Conservation (phyloP, 2,797 vertebrate species). For the Fratercula arctica region DNA sequence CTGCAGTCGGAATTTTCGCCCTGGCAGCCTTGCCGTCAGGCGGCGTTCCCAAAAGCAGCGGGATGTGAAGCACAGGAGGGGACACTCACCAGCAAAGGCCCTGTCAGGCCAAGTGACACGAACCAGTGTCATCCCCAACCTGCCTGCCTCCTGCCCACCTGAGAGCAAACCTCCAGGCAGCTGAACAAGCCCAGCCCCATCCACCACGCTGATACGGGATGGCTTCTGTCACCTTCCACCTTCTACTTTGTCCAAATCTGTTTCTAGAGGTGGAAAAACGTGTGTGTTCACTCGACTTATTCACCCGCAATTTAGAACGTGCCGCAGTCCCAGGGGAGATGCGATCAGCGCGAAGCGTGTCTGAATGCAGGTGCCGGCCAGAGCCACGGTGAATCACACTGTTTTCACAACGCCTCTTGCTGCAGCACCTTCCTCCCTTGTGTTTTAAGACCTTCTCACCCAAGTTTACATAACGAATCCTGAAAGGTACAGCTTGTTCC, state of each 20-base stretch:
- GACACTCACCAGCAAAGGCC: fast-evolving
- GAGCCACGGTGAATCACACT: constrained; percentile 12
- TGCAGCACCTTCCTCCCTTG: background rate
- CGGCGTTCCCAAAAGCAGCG: fast-evolving
- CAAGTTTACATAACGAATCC: constrained; percentile 35
- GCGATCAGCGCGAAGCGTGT: fast-evolving
- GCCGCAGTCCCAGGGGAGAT: fast-evolving
- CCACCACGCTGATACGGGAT: fast-evolving
- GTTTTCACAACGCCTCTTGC: background rate
- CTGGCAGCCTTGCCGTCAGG: background rate
- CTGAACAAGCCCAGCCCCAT: background rate
- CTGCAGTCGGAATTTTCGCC: background rate
- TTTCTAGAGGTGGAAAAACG: background rate
- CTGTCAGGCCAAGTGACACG: fast-evolving
- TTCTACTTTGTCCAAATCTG: background rate
- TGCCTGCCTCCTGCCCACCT: background rate
- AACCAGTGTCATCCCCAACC: fast-evolving
- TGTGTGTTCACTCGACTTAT: fast-evolving
- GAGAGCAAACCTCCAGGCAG: background rate
- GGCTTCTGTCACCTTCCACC: background rate
- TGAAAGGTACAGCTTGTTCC: constrained; percentile 40
- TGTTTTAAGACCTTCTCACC: constrained; percentile 54
- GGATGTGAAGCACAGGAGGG: fast-evolving
- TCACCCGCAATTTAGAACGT: fast-evolving
- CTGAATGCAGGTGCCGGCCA: fast-evolving